phyloP scores from a whole-genome alignment of 2,797 vertebrate genomes.

The Chromis chromis region DNA sequence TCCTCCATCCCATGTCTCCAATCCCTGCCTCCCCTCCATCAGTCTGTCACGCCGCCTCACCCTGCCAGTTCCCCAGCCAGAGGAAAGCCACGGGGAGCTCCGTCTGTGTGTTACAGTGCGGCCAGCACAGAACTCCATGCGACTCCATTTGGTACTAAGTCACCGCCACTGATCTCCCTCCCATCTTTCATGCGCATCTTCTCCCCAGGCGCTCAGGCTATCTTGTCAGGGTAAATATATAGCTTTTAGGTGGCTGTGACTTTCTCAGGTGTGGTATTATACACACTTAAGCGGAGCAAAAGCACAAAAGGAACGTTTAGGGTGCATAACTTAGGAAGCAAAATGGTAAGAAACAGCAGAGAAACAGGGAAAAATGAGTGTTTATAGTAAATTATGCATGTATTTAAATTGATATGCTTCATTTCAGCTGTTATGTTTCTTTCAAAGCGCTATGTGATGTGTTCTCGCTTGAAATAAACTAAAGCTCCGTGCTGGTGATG shows the following conservation, averaged over 20 bases:
- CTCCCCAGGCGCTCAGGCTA: neutral
- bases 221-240: slow-evolving; percentile 23
- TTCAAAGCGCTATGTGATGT: neutral
- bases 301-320: neutral
- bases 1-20: neutral
- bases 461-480: neutral
- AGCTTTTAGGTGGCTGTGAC: slow-evolving; percentile 5
- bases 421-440: neutral
- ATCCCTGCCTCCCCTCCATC: slow-evolving; percentile 3
- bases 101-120: slow-evolving; percentile 36
- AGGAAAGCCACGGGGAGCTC: slow-evolving; percentile 33
- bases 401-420: slow-evolving; percentile 8
- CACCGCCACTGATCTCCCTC: slow-evolving; percentile 37
- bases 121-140: slow-evolving; percentile 16
- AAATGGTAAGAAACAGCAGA: neutral
- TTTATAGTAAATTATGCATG: neutral
- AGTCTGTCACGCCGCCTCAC: slow-evolving; percentile 36
- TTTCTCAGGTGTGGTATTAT: slow-evolving; percentile 5
- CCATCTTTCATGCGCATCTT: slow-evolving; percentile 6
- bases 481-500: neutral
- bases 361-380: neutral
- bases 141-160: slow-evolving; percentile 49
- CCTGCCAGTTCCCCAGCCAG: slow-evolving; percentile 44
- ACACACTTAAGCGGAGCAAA: too few species aligned
- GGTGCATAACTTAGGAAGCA: neutral